A percentile compares a stretch with the other conserved stretches of the same genome.
These are phyloP conservation scores for Spermophilus dauricus DNA, from an alignment of 2,113 vertebrate genomes.

Conservation along the genomic window DNA sequence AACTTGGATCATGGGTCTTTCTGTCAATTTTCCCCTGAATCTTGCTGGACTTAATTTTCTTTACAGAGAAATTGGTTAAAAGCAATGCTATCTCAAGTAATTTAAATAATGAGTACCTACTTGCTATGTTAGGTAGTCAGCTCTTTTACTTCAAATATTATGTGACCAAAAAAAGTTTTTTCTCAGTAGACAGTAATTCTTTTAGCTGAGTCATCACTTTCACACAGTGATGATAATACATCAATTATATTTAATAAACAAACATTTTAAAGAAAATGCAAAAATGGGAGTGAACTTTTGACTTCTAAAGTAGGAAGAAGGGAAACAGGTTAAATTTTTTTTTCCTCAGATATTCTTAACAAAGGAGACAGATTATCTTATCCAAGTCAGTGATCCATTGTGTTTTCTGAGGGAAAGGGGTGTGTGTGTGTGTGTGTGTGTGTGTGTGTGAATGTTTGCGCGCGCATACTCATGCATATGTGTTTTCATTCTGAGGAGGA, in stretches of 20 bases:
- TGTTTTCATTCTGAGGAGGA: neutral
- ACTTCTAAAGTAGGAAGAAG: neutral
- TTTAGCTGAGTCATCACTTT: neutral
- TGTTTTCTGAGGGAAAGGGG: too few relatives aligned
- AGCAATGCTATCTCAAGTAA: neutral
- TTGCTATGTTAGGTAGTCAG: neutral
- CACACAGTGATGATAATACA: neutral
- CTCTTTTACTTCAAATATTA: neutral
- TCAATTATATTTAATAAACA: neutral
- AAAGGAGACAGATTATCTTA: neutral
- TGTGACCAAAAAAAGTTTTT: neutral
- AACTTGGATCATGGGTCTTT: neutral
- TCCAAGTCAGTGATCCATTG: neutral
- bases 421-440: neutral
- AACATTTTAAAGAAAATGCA: slow-evolving; percentile 18
- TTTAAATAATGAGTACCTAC: neutral
- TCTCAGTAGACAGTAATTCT: neutral
- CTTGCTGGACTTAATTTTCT: neutral
- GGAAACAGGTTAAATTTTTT: neutral
- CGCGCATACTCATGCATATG: too few relatives aligned
- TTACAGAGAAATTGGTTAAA: neutral
- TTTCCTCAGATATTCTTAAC: neutral
- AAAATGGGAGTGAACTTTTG: neutral
- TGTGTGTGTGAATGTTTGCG: too few relatives aligned
- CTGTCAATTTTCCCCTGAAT: neutral